Evolutionary conservation across 2,113 vertebrate genomes (phyloP).

Genomic region (Gulo gulo): DNA sequence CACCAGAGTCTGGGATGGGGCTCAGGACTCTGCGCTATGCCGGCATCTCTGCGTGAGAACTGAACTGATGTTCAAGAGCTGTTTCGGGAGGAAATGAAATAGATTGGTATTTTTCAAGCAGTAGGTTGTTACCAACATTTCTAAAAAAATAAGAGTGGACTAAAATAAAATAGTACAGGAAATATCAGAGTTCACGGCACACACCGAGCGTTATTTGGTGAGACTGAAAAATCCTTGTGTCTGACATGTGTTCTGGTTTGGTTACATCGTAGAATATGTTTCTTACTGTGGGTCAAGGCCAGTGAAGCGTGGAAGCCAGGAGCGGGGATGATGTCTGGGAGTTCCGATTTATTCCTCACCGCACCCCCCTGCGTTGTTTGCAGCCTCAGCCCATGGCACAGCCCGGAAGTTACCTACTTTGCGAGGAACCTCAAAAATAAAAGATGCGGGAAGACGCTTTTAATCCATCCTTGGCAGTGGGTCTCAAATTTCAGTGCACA

Average conservation of each 20-base stretch:
- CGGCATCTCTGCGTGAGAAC: background rate
- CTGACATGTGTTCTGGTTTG: background rate
- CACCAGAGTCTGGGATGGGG: too few relatives aligned
- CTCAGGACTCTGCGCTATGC: background rate
- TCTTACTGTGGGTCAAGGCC: background rate
- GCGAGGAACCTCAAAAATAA: background rate
- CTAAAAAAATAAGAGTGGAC: background rate
- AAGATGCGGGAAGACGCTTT: background rate
- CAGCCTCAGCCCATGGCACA: background rate
- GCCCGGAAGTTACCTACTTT: background rate
- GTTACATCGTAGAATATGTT: background rate
- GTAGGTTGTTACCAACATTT: background rate
- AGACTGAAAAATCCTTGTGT: background rate
- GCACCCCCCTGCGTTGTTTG: background rate
- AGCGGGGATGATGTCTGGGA: background rate
- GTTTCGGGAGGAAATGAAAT: background rate
- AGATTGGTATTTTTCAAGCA: background rate
- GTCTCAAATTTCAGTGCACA: background rate
- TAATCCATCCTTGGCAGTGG: background rate
- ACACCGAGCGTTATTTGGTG: background rate
- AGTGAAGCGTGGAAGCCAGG: background rate
- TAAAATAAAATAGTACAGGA: background rate
- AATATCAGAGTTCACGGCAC: background rate
- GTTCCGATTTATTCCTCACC: too few relatives aligned
- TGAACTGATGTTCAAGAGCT: background rate